Evolutionary conservation across 2,797 vertebrate species (phyloP).

Genomic region (Coreius guichenoti): DNA sequence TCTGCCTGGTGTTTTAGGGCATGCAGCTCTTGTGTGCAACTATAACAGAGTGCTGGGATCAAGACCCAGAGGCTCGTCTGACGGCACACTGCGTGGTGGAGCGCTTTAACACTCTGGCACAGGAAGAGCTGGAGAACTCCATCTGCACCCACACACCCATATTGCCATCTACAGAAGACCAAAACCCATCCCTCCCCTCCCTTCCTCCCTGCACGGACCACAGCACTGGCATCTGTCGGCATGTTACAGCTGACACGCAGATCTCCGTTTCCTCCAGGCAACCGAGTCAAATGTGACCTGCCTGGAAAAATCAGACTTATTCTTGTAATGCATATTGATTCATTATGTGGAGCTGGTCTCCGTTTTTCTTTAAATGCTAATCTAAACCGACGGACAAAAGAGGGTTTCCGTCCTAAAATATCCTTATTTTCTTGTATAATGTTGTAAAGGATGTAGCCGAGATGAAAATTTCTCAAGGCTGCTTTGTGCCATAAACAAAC

Average conservation of each 20-base stretch:
- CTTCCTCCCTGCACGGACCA: conserved; percentile 44
- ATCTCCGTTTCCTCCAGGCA: conserved; percentile 47
- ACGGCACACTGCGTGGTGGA: conserved; percentile 91
- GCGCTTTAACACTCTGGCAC: conserved; percentile 81
- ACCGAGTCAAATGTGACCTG: conserved; percentile 60
- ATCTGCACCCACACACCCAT: conserved; percentile 5
- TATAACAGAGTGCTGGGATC: conserved; percentile 91
- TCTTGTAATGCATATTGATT: conserved; percentile 59
- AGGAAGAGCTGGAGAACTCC: conserved; percentile 68
- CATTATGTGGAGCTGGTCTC: conserved; percentile 67
- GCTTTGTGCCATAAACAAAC: background rate
- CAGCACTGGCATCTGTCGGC: conserved; percentile 35
- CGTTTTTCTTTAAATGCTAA: conserved; percentile 41
- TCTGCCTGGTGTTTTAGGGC: conserved; percentile 73
- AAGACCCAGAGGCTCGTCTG: conserved; percentile 90
- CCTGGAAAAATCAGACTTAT: conserved; percentile 53
- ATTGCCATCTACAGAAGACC: conserved; percentile 51
- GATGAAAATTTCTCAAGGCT: background rate
- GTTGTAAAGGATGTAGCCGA: background rate
- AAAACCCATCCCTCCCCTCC: conserved; percentile 37
- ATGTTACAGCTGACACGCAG: conserved; percentile 48
- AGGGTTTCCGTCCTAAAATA: background rate
- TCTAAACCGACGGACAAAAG: background rate
- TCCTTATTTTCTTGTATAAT: conserved; percentile 18
- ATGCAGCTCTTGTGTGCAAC: conserved; percentile 88